Base-by-base conservation (phyloP, 2,113 vertebrate species). In the Elephas maximus region DNA sequence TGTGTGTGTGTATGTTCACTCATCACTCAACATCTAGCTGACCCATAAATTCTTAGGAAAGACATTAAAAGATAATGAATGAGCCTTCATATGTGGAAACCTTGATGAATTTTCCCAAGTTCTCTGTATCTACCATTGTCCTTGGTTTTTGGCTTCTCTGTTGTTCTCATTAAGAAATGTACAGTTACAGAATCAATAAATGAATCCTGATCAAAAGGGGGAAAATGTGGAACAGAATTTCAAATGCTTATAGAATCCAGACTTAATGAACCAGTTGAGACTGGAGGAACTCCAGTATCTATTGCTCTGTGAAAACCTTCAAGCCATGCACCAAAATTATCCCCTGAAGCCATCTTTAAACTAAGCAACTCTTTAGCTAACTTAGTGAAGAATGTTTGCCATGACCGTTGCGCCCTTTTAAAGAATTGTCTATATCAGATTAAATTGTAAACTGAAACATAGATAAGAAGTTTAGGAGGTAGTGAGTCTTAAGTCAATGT, bases 31-130 rank as follows among this genome's bases (percentile, higher is more conserved):
- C 26, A 10, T 84, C 91, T 84, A 83, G 51, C 41, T 74, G 41
- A 80, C 37, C 80, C 57, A 44, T 95, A 89, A 78, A 73, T 0
- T 33, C 44, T 10, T 89, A 91, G 79, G 62, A 30, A 84, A 44
- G 26, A 41, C n/a, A 62, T 78, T 88, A 86, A 73, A 95, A 95
- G 87, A 53, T 80, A 93, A 45, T 89, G 37, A 62, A 71, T 97
- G 97, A 96, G 53, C 26, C 93, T 98, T 97, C 45, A 12, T 37
- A 84, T n/a, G 53, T 11, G 85, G 86, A 63, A 96, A 91, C 5
- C n/a, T 95, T 51, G 5, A 17, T 63, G 81, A 90, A 45, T 93
- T 97, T 95, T 85, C 80, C 82, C 12, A 23, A 57, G 83, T 88
- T 94, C 51, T 95, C 48, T 2, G 2, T 6, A 69, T 63, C 85